A percentile compares a stretch with the other conserved stretches of the same genome.
Evolutionary conservation across 2,797 vertebrate species (phyloP).

Genomic region (Podarcis lilfordi): DNA sequence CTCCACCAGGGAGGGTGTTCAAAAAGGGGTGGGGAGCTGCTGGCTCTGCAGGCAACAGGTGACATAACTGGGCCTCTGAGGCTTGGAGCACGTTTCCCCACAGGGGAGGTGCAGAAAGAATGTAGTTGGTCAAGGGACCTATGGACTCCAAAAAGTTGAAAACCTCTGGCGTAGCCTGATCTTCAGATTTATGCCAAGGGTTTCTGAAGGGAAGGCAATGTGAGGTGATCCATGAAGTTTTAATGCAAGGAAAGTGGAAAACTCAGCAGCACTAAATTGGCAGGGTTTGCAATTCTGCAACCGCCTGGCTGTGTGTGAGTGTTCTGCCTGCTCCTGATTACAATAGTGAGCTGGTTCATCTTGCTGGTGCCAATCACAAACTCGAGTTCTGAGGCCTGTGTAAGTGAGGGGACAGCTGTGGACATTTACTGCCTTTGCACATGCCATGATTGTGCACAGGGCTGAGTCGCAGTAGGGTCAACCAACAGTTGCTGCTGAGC

Average conservation of each 20-base stretch:
- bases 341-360: not conserved
- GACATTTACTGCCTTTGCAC: no score
- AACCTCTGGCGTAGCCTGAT: not conserved
- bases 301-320: not conserved
- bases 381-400: not conserved
- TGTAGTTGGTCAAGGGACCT: no score
- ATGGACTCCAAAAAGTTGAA: no score
- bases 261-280: not conserved
- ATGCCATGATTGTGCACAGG: not conserved
- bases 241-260: not conserved
- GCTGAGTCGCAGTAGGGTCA: not conserved
- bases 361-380: not conserved
- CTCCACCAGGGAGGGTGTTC: no score
- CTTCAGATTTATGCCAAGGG: not conserved
- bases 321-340: not conserved
- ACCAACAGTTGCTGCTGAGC: not conserved
- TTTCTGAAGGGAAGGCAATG: not conserved
- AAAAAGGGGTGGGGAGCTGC: no score
- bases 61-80: no score
- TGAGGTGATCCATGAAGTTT: not conserved
- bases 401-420: no score
- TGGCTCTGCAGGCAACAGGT: no score
- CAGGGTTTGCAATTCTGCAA: not conserved
- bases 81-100: no score
- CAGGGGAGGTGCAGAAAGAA: no score